Base-by-base conservation (phyloP, 2,888 invertebrate genomes). In the Tipula lateralis region DNA sequence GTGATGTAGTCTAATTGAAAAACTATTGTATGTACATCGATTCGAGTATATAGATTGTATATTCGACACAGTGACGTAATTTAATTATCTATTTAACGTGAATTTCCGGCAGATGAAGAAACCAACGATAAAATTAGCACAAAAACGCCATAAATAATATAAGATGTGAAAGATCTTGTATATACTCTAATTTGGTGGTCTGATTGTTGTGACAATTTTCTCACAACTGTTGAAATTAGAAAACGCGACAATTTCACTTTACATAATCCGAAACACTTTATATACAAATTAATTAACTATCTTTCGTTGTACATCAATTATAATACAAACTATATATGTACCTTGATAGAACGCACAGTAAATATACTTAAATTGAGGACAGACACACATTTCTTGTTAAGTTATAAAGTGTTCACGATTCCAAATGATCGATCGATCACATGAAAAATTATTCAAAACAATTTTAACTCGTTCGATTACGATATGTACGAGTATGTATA, bases 401-500 rank as follows among this genome's bases (percentile, higher is more conserved):
- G 19, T 66, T 24, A 66, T 66, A n/a, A 16, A 24, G 66, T 24
- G 66, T 9, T 5, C 66, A 66, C 66, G 66, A 66, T 66, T 66
- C 66, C 66, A 66, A 66, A 66, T 66, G 66, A 66, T 66, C 66
- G 66, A 66, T 66, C 66, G 66, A 66, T 66, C 66, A 66, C 66
- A 50, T 50, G 44, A 50, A 50, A 50, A 50, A 50, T 50, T 50
- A 50, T 50, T 50, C n/a, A 6, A 39, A 36, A 50, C 44, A 66
- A 66, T 66, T 66, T 66, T 66, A 66, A 66, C 66, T 66, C 66
- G 66, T 66, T 66, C 66, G 66, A 66, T 66, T 66, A 24, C 24
- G 9, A 24, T 24, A 66, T 19, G 24, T 66, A 24, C n/a, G 44
- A 24, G 9, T 24, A 66, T 66, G 9, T 66, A 66, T 44, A 16